Evolutionary conservation across 2,888 invertebrate species (phyloP).

Genomic region (Drosophila phalerata): DNA sequence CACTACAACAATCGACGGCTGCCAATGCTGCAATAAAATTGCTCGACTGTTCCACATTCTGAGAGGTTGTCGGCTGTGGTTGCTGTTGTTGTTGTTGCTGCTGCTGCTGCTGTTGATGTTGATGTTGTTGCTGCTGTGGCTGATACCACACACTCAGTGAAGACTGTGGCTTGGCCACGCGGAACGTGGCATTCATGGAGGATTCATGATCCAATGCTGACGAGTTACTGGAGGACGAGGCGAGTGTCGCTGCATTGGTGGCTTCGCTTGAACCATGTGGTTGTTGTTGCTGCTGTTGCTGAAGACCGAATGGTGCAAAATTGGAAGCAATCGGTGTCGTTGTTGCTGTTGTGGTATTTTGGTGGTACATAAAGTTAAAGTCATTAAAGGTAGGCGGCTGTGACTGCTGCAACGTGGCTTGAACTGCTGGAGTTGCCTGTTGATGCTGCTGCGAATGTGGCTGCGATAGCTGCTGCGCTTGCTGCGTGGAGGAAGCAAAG

Average conservation of each 20-base stretch:
- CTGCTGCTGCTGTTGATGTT: constrained; percentile 29
- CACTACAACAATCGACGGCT: constrained; percentile 79
- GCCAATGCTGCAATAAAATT: constrained; percentile 79
- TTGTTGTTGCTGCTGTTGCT: constrained; percentile 55
- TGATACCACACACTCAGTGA: constrained; percentile 63
- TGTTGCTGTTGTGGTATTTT: constrained; percentile 41
- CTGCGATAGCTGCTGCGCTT: constrained; percentile 32
- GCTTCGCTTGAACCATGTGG: constrained; percentile 71
- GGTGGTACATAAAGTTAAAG: constrained; percentile 72
- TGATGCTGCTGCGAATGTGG: constrained; percentile 31
- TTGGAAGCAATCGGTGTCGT: constrained; percentile 31
- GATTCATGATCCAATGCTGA: constrained; percentile 66
- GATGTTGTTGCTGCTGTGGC: constrained; percentile 34
- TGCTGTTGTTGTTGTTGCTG: constrained; percentile 28
- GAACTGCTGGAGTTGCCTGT: constrained; percentile 14
- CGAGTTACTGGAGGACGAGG: constrained; percentile 81
- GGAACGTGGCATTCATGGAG: constrained; percentile 71
- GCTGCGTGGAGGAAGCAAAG: constrained; percentile 67
- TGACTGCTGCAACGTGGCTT: constrained; percentile 39
- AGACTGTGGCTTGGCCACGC: constrained; percentile 57
- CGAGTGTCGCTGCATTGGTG: constrained; percentile 79
- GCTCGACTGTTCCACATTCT: constrained; percentile 62
- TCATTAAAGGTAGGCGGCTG: constrained; percentile 56
- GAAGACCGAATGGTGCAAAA: constrained; percentile 55
- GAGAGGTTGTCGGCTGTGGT: constrained; percentile 27